Conservation (phyloP, 2,113 vertebrate genomes). For the Cololabis saira region DNA sequence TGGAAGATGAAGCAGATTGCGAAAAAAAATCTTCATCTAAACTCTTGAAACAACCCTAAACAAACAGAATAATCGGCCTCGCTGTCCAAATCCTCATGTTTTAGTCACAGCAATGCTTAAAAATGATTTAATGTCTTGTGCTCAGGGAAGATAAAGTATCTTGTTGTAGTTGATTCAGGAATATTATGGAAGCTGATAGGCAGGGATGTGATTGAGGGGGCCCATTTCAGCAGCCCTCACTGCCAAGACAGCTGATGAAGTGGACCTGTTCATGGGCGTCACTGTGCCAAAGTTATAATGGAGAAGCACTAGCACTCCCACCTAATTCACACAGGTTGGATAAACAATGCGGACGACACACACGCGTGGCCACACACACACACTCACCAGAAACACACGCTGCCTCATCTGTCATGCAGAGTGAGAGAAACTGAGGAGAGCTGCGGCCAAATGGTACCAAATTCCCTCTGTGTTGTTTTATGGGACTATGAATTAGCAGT, state of each 20-base stretch:
- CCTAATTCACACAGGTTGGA: constrained; percentile 36
- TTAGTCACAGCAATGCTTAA: no score
- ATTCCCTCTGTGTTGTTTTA: constrained; percentile 76
- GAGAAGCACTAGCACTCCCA: constrained; percentile 55
- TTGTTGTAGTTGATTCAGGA: constrained; percentile 37
- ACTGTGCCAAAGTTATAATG: constrained; percentile 71
- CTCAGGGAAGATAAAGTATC: no score
- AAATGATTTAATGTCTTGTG: no score
- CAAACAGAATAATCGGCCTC: no score
- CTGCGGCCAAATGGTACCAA: constrained; percentile 74
- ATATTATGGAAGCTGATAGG: constrained; percentile 48
- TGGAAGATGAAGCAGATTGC: no score
- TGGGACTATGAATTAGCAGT: constrained; percentile 79
- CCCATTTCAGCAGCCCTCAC: constrained; percentile 40
- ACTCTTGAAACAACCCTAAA: no score
- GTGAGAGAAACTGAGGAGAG: constrained; percentile 63
- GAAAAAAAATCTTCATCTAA: no score
- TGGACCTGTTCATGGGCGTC: constrained; percentile 57
- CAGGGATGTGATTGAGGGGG: constrained; percentile 53
- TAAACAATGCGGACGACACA: constrained; percentile 39
- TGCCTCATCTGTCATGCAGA: constrained; percentile 60
- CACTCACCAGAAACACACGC: not conserved
- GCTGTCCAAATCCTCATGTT: no score
- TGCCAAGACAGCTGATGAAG: constrained; percentile 69
- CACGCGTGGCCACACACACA: constrained; percentile 12